Evolutionary conservation across 2,797 vertebrate genomes (phyloP), one percentile per base, ranked within the genome.

Genomic region (Notoglanidium macrostoma): DNA sequence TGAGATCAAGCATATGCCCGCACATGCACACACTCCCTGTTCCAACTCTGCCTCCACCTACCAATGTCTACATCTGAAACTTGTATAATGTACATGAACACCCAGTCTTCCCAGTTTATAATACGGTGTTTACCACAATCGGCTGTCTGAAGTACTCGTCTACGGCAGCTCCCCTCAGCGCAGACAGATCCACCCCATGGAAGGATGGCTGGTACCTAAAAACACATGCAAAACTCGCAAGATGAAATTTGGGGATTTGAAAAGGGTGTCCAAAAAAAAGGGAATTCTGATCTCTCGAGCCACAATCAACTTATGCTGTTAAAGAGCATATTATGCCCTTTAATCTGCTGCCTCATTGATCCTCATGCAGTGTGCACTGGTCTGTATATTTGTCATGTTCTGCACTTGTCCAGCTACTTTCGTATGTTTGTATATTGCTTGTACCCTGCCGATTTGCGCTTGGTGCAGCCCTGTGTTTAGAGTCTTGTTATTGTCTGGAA

Each of bases 71-170:
- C 51, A 8, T 11, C 80, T 51, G 46, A 17, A 29, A 55, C 23
- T 19, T 32, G 26, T 32, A 49, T 49, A 82, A 67, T n/a, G 17
- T 21, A 21, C 44, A 49, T 49, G 7, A 40, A 49, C 80, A 65
- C 12, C 51, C 29, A 21, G 29, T 6, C 29, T 21, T 5, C 29
- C 40, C 9, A 23, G 51, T 35, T 61, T 61, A 65, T 5, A 51
- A 82, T 21, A 67, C 9, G 21, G 26, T 3, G 61, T 51, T 86
- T 93, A 98, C 98, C 96, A 99, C 98, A 72, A 99, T 97, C 19
- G 98, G 98, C 94, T 99, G 98, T 86, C 97, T 95, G 93, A 99
- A 99, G 91, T 99, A 99, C 90, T 99, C 98, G 0, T 99, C 98
- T 86, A 99, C 98, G 0, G 98, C 98, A 0, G 98, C 98, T 0